phyloP scores from a whole-genome alignment of 2,888 invertebrate species.

The Acleris literana region DNA sequence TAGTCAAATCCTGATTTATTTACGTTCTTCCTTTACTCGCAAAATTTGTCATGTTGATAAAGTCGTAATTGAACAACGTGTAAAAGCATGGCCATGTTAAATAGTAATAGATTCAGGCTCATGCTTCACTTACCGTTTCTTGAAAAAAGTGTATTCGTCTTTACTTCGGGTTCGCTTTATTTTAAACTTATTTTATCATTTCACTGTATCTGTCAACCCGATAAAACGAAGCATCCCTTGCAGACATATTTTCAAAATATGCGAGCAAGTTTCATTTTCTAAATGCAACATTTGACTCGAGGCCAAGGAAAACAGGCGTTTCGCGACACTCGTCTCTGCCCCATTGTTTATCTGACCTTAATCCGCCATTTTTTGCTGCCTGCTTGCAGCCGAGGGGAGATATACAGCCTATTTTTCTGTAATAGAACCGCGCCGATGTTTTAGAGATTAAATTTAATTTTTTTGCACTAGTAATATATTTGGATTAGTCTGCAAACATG shows the following conservation, averaged over 20 bases:
- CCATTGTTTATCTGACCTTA: slow-evolving; percentile 71
- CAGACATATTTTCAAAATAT: slow-evolving; percentile 11
- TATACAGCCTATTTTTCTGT: slow-evolving; percentile 41
- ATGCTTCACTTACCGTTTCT: too few species aligned
- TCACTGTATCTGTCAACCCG: not conserved
- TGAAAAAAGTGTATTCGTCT: too few species aligned
- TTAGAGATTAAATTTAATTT: not conserved
- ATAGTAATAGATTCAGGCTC: too few species aligned
- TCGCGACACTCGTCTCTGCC: slow-evolving; percentile 52
- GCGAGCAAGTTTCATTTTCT: slow-evolving; percentile 53
- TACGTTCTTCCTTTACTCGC: too few species aligned
- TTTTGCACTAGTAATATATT: not conserved
- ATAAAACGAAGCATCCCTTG: not conserved
- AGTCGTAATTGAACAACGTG: too few species aligned
- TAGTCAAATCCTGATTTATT: too few species aligned
- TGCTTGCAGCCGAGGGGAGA: slow-evolving; percentile 51
- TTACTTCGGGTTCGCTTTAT: too few species aligned
- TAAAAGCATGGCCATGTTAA: too few species aligned
- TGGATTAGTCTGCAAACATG: too few species aligned
- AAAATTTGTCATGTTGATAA: too few species aligned
- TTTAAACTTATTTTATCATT: not conserved
- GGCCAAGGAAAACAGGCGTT: slow-evolving; percentile 64
- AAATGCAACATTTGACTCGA: slow-evolving; percentile 63
- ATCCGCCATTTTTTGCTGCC: slow-evolving; percentile 61
- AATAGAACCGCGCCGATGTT: slow-evolving; percentile 2